These are phyloP conservation scores for Myopa testacea DNA, from an alignment of 2,888 invertebrate species.

Conservation along the genomic window DNA sequence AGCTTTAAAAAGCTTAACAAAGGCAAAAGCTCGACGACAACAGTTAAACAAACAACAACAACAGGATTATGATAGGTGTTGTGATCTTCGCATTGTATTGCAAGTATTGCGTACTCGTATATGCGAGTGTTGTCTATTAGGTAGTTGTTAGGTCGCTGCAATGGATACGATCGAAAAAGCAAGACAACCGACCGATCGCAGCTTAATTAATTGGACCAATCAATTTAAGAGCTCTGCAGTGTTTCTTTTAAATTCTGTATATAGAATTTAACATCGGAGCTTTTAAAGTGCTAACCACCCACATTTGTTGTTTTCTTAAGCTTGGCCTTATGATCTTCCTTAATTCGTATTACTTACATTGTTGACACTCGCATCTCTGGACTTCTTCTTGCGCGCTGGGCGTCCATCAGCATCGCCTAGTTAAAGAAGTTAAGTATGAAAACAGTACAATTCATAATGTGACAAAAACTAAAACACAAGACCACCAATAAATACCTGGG, in stretches of 20 bases:
- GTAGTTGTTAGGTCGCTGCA: no score
- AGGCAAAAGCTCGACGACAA: constrained; percentile 6
- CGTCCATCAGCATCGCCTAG: constrained; percentile 64
- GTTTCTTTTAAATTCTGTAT: not conserved
- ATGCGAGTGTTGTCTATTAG: no score
- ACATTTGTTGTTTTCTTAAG: no score
- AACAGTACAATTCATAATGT: not conserved
- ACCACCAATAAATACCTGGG: constrained; percentile 45
- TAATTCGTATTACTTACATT: constrained; percentile 56
- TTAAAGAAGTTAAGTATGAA: not conserved
- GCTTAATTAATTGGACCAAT: no score
- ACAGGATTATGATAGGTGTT: constrained; percentile 8
- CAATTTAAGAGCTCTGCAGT: no score
- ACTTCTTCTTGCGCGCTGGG: constrained; percentile 67
- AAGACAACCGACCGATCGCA: no score
- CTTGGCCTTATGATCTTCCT: no score
- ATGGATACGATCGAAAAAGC: no score
- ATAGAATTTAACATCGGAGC: not conserved
- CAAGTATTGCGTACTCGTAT: no score
- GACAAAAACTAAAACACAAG: not conserved
- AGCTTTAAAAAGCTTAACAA: constrained; percentile 3
- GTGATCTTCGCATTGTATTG: not conserved
- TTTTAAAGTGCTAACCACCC: no score
- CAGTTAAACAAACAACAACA: constrained; percentile 11
- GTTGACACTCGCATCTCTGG: constrained; percentile 63